Evolutionary conservation across 1,140 invertebrate species (phyloP).

Genomic region (Monochamus saltuarius): DNA sequence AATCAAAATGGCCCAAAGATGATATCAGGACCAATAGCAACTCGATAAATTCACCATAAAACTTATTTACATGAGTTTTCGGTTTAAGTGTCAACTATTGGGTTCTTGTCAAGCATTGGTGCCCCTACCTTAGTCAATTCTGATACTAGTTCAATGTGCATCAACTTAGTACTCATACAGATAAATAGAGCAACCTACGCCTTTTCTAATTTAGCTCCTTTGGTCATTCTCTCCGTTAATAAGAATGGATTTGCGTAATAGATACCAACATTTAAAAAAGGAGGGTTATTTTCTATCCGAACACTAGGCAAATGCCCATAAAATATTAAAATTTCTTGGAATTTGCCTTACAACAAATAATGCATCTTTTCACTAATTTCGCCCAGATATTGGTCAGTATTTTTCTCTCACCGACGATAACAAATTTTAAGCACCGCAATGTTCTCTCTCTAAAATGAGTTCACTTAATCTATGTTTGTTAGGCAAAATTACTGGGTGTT

Average conservation of each 20-base stretch:
- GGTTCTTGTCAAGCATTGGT: too few species aligned
- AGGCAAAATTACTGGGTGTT: too few species aligned
- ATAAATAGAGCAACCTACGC: conserved; percentile 11
- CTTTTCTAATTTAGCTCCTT: too few species aligned
- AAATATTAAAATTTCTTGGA: conserved; percentile 20
- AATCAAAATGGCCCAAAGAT: too few species aligned
- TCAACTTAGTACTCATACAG: conserved; percentile 34
- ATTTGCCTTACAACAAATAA: conserved; percentile 23
- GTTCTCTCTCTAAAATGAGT: conserved; percentile 28
- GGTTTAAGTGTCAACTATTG: too few species aligned
- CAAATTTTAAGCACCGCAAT: conserved; percentile 36
- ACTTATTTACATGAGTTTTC: too few species aligned
- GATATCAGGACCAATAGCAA: too few species aligned
- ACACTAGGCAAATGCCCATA: conserved; percentile 11
- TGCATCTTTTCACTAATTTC: conserved; percentile 19
- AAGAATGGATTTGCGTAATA: conserved; percentile 14
- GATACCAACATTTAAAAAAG: conserved; percentile 34
- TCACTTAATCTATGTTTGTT: too few species aligned
- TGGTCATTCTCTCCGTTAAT: too few species aligned
- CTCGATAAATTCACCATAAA: too few species aligned
- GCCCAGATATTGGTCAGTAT: conserved; percentile 32
- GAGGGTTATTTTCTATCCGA: conserved; percentile 15
- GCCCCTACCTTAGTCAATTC: conserved; percentile 33
- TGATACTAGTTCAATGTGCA: conserved; percentile 48
- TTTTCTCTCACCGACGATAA: conserved; percentile 24